Percentiles rank a stretch among this genome's conserved stretches.
These are phyloP conservation scores for Oryzias curvinotus DNA, from an alignment of 2,113 vertebrate species.

Conservation along the genomic window DNA sequence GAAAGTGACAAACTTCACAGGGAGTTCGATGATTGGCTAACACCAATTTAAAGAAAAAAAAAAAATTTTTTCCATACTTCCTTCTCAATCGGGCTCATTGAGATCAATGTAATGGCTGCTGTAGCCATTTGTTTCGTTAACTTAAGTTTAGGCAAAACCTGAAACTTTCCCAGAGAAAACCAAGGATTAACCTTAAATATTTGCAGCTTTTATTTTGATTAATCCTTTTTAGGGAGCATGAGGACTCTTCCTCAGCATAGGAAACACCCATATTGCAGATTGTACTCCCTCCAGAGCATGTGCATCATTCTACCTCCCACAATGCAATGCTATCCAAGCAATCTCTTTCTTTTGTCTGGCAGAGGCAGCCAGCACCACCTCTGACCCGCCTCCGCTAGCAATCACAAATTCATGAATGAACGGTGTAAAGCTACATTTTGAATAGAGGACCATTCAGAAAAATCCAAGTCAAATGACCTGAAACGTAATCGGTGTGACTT, in stretches of 20 bases:
- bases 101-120: too few species aligned
- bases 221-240: constrained; percentile 17
- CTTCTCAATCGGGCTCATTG: too few species aligned
- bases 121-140: too few species aligned
- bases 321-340: constrained; percentile 39
- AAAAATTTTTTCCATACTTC: too few species aligned
- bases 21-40: too few species aligned
- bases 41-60: too few species aligned
- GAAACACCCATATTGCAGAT: constrained; percentile 53
- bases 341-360: constrained; percentile 46
- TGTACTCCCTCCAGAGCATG: constrained; percentile 28
- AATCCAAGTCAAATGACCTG: neutral
- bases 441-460: neutral
- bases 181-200: neutral
- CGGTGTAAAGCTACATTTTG: constrained; percentile 8
- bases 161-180: neutral
- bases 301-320: constrained; percentile 35
- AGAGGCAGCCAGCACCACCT: constrained; percentile 27
- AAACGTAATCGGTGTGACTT: too few species aligned
- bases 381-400: constrained; percentile 48
- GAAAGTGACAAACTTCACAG: too few species aligned
- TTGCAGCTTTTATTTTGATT: constrained; percentile 13
- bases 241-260: constrained; percentile 24
- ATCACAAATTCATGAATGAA: constrained; percentile 49
- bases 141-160: neutral